Evolutionary conservation across 2,888 invertebrate species (phyloP).

Genomic region (Drosophila eohydei): DNA sequence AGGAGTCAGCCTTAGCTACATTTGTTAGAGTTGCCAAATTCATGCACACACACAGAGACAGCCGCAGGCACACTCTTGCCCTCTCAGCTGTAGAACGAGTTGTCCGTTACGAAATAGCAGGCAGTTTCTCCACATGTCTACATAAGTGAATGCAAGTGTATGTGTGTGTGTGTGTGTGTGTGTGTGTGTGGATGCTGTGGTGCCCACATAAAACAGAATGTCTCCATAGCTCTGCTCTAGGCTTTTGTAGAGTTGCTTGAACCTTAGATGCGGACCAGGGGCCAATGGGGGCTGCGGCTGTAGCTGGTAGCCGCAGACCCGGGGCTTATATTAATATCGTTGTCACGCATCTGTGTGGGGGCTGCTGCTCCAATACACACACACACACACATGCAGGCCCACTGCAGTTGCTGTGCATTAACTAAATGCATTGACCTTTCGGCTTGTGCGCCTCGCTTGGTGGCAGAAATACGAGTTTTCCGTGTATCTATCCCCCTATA

Average conservation of each 20-base stretch:
- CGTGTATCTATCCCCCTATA: slow-evolving; percentile 71
- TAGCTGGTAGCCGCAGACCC: slow-evolving; percentile 15
- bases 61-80: neutral
- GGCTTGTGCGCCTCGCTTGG: slow-evolving; percentile 58
- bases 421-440: slow-evolving; percentile 79
- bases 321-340: slow-evolving; percentile 61
- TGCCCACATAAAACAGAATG: slow-evolving; percentile 41
- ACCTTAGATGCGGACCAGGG: slow-evolving; percentile 62
- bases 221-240: slow-evolving; percentile 45
- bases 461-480: slow-evolving; percentile 78
- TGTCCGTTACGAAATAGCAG: slow-evolving; percentile 72
- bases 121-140: slow-evolving; percentile 15
- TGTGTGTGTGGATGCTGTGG: slow-evolving; percentile 50
- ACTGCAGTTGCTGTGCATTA: slow-evolving; percentile 63
- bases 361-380: slow-evolving; percentile 57
- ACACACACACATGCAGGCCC: slow-evolving; percentile 25
- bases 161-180: slow-evolving; percentile 2
- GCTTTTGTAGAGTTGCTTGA: slow-evolving; percentile 66
- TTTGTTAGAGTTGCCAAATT: slow-evolving; percentile 10
- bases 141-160: neutral
- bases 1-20: neutral
- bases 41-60: neutral
- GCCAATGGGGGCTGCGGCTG: slow-evolving; percentile 23
- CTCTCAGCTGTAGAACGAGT: slow-evolving; percentile 24
- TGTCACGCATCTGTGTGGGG: slow-evolving; percentile 67